Conservation (phyloP, 2,113 vertebrate genomes). For the pig (Sus scrofa) region DNA sequence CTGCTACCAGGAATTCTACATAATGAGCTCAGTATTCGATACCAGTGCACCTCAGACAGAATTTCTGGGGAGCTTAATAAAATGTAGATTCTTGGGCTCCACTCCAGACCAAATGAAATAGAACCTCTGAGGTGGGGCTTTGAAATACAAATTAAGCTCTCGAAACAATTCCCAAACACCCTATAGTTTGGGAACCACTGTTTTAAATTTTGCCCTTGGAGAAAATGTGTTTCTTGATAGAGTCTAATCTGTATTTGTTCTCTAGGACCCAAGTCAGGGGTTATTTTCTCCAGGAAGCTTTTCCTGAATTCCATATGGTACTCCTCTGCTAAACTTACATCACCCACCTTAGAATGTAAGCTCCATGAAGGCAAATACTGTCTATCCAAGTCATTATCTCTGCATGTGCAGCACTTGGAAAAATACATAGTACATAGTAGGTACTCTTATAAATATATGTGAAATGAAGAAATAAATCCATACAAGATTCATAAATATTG, state of each 20-base stretch:
- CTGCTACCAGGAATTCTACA: not conserved
- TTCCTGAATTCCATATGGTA: not conserved
- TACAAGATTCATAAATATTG: not conserved
- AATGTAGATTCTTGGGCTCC: conserved; percentile 28
- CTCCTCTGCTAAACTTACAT: not conserved
- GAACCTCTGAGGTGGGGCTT: not conserved
- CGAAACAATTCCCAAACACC: not conserved
- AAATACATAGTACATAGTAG: not conserved
- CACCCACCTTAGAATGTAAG: not conserved
- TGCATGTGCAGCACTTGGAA: not conserved
- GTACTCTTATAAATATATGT: not conserved
- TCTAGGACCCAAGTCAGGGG: not conserved
- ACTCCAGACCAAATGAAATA: not conserved
- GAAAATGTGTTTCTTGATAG: not conserved
- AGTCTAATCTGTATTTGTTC: not conserved
- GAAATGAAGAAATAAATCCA: conserved; percentile 26
- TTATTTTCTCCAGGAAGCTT: not conserved
- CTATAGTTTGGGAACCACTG: not conserved
- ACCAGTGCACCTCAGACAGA: not conserved
- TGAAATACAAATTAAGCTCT: conserved; percentile 32
- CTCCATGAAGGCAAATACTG: not conserved
- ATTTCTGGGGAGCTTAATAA: not conserved
- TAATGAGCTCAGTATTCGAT: not conserved
- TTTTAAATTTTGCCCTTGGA: not conserved
- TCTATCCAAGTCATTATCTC: not conserved